phyloP scores from a whole-genome alignment of 2,888 invertebrate genomes.

The Hecatera dysodea region DNA sequence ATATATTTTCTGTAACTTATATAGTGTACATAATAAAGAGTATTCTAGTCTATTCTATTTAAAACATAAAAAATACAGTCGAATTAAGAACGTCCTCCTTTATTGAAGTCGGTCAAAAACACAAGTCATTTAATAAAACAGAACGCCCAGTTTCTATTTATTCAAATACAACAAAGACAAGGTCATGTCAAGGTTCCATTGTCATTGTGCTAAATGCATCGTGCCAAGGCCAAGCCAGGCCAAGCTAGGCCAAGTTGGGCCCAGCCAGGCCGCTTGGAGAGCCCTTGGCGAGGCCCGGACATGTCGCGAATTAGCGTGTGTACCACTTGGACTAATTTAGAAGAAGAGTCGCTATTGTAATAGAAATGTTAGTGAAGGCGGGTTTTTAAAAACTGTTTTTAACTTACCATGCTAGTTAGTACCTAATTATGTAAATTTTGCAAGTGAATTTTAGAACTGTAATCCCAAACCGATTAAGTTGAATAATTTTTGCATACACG shows the following conservation, averaged over 20 bases:
- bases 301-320: conserved; percentile 69
- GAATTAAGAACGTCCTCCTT: too few species aligned
- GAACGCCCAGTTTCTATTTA: conserved; percentile 46
- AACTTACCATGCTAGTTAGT: too few species aligned
- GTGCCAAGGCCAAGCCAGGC: conserved; percentile 67
- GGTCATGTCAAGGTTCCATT: conserved; percentile 74
- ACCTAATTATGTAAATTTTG: not conserved
- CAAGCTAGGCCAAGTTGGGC: conserved; percentile 64
- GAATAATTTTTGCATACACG: too few species aligned
- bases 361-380: conserved; percentile 30
- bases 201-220: conserved; percentile 68
- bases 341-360: conserved; percentile 52
- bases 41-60: too few species aligned
- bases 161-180: conserved; percentile 62
- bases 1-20: too few species aligned
- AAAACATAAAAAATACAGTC: too few species aligned
- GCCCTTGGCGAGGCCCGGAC: conserved; percentile 66
- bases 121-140: conserved; percentile 40
- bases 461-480: not conserved
- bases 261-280: conserved; percentile 68
- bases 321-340: conserved; percentile 71
- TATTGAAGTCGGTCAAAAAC: too few species aligned
- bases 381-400: not conserved
- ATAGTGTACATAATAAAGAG: too few species aligned
- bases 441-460: not conserved